phyloP scores from a whole-genome alignment of 2,888 invertebrate genomes.

The Abscondita cerata region DNA sequence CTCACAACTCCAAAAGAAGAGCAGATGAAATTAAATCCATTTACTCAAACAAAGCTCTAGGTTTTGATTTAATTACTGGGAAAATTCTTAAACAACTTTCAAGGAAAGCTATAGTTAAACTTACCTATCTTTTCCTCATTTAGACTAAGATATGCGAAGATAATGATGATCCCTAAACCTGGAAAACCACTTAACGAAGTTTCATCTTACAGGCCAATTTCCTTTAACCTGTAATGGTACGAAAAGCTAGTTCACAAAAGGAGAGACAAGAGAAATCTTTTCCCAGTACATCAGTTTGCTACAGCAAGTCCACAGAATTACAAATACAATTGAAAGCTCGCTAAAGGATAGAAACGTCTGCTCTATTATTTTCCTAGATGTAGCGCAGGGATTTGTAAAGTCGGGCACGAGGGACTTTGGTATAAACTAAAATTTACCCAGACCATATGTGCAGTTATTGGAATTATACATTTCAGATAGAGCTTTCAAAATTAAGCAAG shows the following conservation, averaged over 20 bases:
- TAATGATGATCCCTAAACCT: slow-evolving; percentile 41
- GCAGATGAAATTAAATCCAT: too few species aligned
- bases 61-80: slow-evolving; percentile 40
- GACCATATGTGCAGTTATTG: background rate
- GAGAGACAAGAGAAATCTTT: background rate
- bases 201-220: background rate
- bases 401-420: background rate
- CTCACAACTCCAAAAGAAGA: slow-evolving; percentile 7
- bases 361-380: background rate
- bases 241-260: background rate
- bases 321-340: background rate
- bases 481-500: background rate
- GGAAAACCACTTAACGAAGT: slow-evolving; percentile 26
- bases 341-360: background rate
- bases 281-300: background rate
- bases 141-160: slow-evolving; percentile 33
- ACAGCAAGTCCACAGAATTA: background rate
- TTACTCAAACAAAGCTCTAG: slow-evolving; percentile 32
- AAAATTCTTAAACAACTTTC: slow-evolving; percentile 30
- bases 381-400: background rate
- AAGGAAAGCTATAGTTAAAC: slow-evolving; percentile 29
- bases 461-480: background rate
- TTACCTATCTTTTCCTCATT: slow-evolving; percentile 12
- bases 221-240: background rate
- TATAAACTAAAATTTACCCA: slow-evolving; percentile 1